These are phyloP conservation scores for Muntiacus muntjak DNA, from an alignment of 2,113 vertebrate species.

Conservation along the genomic window DNA sequence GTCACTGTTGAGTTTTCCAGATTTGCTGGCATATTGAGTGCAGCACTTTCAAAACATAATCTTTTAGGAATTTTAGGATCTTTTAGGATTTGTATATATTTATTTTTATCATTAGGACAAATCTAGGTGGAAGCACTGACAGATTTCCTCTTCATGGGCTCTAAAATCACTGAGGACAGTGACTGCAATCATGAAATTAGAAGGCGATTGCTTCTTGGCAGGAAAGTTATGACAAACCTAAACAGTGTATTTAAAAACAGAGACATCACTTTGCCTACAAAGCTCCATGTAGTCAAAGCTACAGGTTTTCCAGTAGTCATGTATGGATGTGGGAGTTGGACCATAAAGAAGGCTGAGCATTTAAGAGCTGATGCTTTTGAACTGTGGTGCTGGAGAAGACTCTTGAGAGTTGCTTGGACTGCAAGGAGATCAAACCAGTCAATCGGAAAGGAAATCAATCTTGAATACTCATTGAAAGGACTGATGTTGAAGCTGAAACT, in stretches of 20 bases:
- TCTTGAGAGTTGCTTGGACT: rapidly evolving
- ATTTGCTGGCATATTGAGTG: not conserved
- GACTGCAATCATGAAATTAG: not conserved
- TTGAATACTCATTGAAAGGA: not conserved
- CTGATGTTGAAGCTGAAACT: not conserved
- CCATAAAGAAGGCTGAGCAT: not conserved
- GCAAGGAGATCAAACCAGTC: not conserved
- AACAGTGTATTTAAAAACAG: not conserved
- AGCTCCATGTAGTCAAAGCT: not conserved
- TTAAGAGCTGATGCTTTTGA: not conserved
- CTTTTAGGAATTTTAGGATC: not conserved
- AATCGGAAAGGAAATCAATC: not conserved
- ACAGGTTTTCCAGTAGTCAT: not conserved
- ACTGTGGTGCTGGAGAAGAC: not conserved
- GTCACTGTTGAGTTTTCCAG: not conserved
- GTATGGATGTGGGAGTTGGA: not conserved
- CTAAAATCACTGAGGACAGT: not conserved
- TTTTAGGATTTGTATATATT: not conserved
- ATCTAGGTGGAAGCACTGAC: not conserved
- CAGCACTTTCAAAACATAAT: not conserved
- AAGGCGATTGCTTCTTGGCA: rapidly evolving
- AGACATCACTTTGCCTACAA: not conserved
- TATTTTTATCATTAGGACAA: not conserved
- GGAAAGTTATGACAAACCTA: not conserved
- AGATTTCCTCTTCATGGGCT: not conserved